Conservation (phyloP, 2,888 invertebrate genomes). For the Quadroppia sp. region DNA sequence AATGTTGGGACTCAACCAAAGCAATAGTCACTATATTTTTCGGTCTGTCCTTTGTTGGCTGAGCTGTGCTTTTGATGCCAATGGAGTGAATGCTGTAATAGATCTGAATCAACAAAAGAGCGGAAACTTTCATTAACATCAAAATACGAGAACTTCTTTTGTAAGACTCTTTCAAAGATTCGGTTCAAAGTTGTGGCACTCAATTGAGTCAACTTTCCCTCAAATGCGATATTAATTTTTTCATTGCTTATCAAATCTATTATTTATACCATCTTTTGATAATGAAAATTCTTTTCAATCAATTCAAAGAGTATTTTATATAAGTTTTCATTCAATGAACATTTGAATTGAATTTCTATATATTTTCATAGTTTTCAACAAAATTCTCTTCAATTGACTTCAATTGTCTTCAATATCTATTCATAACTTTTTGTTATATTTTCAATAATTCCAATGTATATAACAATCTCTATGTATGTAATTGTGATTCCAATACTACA, state of each 20-base stretch:
- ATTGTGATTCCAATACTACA: neutral
- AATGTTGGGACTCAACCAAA: neutral
- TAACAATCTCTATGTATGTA: neutral
- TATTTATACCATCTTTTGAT: neutral
- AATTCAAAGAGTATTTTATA: neutral
- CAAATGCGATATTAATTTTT: conserved; percentile 31
- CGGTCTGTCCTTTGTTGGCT: neutral
- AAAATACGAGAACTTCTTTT: conserved; percentile 23
- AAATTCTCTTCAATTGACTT: neutral
- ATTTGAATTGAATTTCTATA: neutral
- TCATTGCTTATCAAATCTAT: neutral
- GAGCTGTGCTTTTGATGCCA: neutral
- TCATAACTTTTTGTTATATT: neutral
- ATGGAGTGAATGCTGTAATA: neutral
- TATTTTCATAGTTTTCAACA: neutral
- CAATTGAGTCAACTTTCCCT: conserved; percentile 15
- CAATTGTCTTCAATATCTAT: neutral
- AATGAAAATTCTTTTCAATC: neutral
- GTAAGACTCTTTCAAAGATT: neutral
- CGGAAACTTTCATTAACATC: conserved; percentile 32
- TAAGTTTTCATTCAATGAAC: neutral
- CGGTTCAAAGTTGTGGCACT: neutral
- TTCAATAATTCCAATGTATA: neutral
- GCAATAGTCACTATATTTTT: neutral
- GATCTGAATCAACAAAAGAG: conserved; percentile 32